Base-by-base conservation (phyloP, 2,113 vertebrate genomes). In the Gallinago undulata region DNA sequence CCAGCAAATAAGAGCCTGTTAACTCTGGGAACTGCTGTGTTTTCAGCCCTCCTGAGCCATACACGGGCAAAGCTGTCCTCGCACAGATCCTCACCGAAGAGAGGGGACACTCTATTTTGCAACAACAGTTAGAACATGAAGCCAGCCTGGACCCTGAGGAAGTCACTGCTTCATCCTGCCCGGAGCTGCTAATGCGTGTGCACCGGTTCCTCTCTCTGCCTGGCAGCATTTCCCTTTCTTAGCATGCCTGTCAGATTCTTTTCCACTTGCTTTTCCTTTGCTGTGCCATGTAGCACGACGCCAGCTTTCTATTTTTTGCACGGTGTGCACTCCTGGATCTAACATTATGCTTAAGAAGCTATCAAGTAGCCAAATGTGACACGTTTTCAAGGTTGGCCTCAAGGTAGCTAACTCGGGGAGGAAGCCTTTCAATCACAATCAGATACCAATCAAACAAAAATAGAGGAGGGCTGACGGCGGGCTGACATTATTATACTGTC, bases 401-500 rank as follows among this genome's bases (percentile, higher is more conserved):
- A 97, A 97, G 93, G 93, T 96, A 94, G 87, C 66, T 93, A 59
- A 87, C 62, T 62, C 67, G 4, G 67, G 84, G 94, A 96, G 64
- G 27, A 48, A 95, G 91, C 80, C 75, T 85, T 96, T 96, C 95
- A 88, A 89, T 96, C 92, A 93, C 92, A 89, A 91, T 78, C 95
- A 96, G 87, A 97, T 84, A 94, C 85, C 15, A 41, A 94, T 88
- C 89, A 95, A 95, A 96, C 59, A 88, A 82, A 97, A 96, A 91
- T 31, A 95, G 94, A 97, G 69, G 73, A 89, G 84, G 59, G 62
- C 79, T 80, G 87, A 83, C 75, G 91, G 89, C 39, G 9, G 63
- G 78, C 79, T 90, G 68, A 76, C 6, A 0, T 91, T 96, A 64
- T 96, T 80, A 72, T 51, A 82, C 89, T 45, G 23, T 22, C 92